Base-by-base conservation (phyloP, 2,797 vertebrate genomes). In the Aulostomus chinensis region DNA sequence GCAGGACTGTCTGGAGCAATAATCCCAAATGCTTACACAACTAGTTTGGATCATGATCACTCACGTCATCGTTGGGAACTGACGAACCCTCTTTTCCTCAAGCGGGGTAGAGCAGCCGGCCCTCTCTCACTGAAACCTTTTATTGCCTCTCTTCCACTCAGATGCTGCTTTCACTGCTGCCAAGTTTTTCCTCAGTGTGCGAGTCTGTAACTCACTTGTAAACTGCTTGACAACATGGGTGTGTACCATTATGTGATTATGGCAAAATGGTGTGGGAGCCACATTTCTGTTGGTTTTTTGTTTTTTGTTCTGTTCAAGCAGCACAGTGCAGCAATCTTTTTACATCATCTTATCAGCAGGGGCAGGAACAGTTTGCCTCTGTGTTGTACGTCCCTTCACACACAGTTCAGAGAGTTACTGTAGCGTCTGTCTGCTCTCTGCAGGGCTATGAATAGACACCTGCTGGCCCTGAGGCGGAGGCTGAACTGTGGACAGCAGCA, bases 391-490 rank as follows among this genome's bases (percentile, higher is more conserved):
- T 34, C 7, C 24, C 22, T 24, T 24, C 4, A 24, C 8, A 8
- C 28, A 14, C 21, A 22, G 24, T 17, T 6, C 4, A 15, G n/a
- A 56, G 14, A 26, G 36, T 51, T 14, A n/a, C n/a, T n/a, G n/a
- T n/a, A 11, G 37, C 40, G 31, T 51, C 53, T 45, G 40, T 61
- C 16, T 52, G 28, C 7, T 47, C 64, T 50, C 34, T 34, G 41
- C 18, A 51, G 51, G 4, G 25, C 52, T 76, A 71, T 76, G 67
- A 78, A 76, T 76, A 74, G 43, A 2, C 15, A n/a, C 8, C 32
- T 9, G 64, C 28, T 32, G 55, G 53, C 58, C 35, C 10, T 36
- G 49, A 30, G 58, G 61, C 64, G 68, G 63, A 52, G 29, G 36
- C 21, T 57, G 67, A 73, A 39, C 33, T 72, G 77, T 45, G 45